Percentiles rank a stretch among this genome's conserved stretches.
Evolutionary conservation across 1,140 invertebrate species (phyloP).

Genomic region (Drosophila kepulauana): DNA sequence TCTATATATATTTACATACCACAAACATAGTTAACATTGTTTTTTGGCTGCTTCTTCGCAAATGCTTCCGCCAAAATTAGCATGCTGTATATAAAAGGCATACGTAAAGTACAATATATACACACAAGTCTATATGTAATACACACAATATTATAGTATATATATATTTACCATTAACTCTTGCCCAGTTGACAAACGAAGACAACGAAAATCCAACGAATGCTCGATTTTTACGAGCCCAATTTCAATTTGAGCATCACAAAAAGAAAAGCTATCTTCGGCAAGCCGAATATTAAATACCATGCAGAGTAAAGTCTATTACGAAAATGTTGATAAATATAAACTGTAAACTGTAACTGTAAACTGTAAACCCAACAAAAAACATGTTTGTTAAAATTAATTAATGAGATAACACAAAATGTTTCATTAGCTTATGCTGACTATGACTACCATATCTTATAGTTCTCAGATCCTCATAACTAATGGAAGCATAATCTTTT

Average conservation of each 20-base stretch:
- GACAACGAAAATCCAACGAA: slow-evolving; percentile 41
- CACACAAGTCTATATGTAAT: slow-evolving; percentile 5
- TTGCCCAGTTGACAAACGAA: slow-evolving; percentile 44
- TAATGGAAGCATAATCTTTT: too few relatives aligned
- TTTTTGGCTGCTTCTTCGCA: slow-evolving; percentile 35
- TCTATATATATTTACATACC: slow-evolving; percentile 11
- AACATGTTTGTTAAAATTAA: too few relatives aligned
- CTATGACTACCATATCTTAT: too few relatives aligned
- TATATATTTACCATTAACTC: slow-evolving; percentile 14
- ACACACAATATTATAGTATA: slow-evolving; percentile 26
- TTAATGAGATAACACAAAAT: too few relatives aligned
- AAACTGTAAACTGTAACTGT: too few relatives aligned
- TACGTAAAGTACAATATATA: slow-evolving; percentile 11
- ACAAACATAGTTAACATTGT: slow-evolving; percentile 39
- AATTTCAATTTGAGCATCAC: neutral
- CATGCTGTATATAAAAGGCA: slow-evolving; percentile 39
- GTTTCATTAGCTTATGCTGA: too few relatives aligned
- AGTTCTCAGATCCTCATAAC: too few relatives aligned
- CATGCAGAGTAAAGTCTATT: too few relatives aligned
- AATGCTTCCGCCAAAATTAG: slow-evolving; percentile 36
- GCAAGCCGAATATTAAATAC: too few relatives aligned
- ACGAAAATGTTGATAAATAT: too few relatives aligned
- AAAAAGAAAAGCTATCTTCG: slow-evolving; percentile 6
- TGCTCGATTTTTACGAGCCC: slow-evolving; percentile 38
- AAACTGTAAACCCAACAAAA: too few relatives aligned